Evolutionary conservation across 2,888 invertebrate genomes (phyloP).

Genomic region (Ferdinandea cuprea): DNA sequence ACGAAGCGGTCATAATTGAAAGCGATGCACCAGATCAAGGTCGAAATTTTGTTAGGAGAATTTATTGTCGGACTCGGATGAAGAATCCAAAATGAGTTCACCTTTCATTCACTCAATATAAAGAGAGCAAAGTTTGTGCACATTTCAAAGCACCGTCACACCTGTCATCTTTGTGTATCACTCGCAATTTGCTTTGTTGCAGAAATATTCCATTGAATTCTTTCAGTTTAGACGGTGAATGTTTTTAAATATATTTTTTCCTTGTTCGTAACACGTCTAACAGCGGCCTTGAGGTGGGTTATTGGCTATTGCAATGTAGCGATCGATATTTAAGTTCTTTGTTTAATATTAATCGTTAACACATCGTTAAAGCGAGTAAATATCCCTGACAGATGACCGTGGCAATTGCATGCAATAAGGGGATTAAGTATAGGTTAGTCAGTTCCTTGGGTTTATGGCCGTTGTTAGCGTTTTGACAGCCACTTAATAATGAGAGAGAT

Average conservation of each 20-base stretch:
- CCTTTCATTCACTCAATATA: too few relatives aligned
- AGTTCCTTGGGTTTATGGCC: background rate
- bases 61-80: too few relatives aligned
- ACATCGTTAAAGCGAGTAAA: conserved; percentile 4
- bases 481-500: background rate
- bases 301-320: conserved; percentile 20
- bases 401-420: conserved; percentile 3
- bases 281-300: conserved; percentile 41
- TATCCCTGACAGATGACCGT: conserved; percentile 27
- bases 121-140: too few relatives aligned
- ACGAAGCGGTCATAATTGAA: background rate
- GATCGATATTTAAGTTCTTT: conserved; percentile 37
- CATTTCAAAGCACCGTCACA: too few relatives aligned
- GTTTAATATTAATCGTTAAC: conserved; percentile 14
- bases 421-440: background rate
- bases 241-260: background rate
- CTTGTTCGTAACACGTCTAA: conserved; percentile 13
- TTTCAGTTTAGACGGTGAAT: conserved; percentile 1
- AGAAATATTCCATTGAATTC: background rate
- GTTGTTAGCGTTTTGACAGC: background rate
- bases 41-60: background rate
- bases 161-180: too few relatives aligned
- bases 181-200: conserved; percentile 52
- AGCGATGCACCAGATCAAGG: background rate
- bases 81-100: too few relatives aligned